Percentiles rank a stretch among this genome's conserved stretches.
Conservation (phyloP, 2,797 vertebrate genomes). For the Catamblyrhynchus diadema region DNA sequence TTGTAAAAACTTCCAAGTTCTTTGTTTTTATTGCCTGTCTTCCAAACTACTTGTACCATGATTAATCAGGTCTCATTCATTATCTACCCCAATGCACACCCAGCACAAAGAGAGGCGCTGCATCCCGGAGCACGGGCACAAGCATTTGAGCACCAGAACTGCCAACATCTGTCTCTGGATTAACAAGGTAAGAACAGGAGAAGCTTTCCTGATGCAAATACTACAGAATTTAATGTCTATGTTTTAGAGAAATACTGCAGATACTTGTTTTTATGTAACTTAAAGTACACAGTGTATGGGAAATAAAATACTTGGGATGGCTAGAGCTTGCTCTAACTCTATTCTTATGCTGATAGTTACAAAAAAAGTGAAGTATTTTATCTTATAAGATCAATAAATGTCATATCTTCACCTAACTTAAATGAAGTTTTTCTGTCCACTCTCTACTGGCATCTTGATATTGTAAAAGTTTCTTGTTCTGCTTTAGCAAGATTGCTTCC, state of each 20-base stretch:
- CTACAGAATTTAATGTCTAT: neutral
- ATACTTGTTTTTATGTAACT: neutral
- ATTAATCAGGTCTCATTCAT: neutral
- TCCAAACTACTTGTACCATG: neutral
- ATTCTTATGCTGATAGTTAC: neutral
- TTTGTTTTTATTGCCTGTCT: neutral
- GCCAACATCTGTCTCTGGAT: constrained; percentile 23
- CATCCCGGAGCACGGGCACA: neutral
- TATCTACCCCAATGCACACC: neutral
- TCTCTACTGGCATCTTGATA: neutral
- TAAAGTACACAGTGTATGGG: neutral
- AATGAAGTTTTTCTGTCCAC: neutral
- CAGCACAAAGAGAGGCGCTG: neutral
- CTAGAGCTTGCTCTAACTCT: neutral
- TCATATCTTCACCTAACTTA: neutral
- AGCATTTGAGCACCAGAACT: neutral
- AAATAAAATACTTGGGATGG: neutral
- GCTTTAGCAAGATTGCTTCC: neutral
- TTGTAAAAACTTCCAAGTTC: neutral
- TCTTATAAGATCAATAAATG: neutral
- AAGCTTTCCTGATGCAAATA: neutral
- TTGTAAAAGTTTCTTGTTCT: neutral
- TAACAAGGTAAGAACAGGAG: constrained; percentile 50
- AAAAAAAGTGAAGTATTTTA: neutral
- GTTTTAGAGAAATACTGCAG: neutral